Conservation (phyloP, 2,797 vertebrate species). For the Gallinago nigripennis region DNA sequence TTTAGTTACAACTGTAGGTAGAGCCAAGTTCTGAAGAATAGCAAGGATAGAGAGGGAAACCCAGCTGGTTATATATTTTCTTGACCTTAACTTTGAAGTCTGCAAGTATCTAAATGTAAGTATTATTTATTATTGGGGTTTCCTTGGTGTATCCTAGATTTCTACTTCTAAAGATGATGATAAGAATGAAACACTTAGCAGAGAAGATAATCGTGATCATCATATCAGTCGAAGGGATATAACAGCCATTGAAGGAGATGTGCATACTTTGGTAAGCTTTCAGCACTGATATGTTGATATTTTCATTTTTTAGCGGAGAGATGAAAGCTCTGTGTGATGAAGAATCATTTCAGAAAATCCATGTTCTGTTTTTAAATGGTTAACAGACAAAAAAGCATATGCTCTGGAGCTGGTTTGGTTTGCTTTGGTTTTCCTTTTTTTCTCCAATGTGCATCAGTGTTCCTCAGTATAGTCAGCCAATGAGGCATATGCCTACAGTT, state of each 20-base stretch:
- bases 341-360: not conserved
- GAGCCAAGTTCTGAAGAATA: not conserved
- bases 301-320: not conserved
- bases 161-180: conserved; percentile 68
- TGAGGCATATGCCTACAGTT: not conserved
- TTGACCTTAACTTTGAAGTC: not conserved
- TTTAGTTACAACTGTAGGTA: not conserved
- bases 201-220: conserved; percentile 71
- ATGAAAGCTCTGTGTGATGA: not conserved
- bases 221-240: conserved; percentile 78
- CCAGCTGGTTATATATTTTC: not conserved
- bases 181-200: conserved; percentile 77
- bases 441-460: not conserved
- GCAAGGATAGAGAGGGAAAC: not conserved
- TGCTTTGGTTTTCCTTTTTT: not conserved
- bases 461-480: not conserved
- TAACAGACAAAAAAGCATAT: not conserved
- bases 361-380: not conserved
- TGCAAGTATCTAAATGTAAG: not conserved
- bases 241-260: conserved; percentile 75
- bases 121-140: not conserved
- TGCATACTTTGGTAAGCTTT: conserved; percentile 85
- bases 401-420: not conserved
- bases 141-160: conserved; percentile 42
- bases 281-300: not conserved